phyloP scores from a whole-genome alignment of 2,113 vertebrate species.

The Bubo scandiacus region DNA sequence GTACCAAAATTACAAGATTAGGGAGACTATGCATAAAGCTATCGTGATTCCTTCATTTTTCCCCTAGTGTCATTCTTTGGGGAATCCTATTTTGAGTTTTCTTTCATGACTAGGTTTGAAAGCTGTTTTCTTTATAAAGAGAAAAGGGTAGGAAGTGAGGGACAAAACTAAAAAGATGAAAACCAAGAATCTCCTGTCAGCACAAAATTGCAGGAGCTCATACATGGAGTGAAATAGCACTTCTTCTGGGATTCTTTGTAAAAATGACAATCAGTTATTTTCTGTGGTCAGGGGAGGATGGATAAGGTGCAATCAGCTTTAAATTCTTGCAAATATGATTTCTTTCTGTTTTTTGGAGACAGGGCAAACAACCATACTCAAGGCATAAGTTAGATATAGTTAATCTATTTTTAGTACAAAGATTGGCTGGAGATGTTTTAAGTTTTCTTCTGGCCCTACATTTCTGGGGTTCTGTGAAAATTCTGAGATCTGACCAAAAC shows the following conservation, averaged over 20 bases:
- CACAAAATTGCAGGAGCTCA: not conserved
- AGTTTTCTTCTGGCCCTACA: not conserved
- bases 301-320: not conserved
- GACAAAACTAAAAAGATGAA: not conserved
- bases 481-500: not conserved
- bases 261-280: not conserved
- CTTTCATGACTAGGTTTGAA: not conserved
- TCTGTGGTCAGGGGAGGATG: not conserved
- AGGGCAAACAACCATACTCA: not conserved
- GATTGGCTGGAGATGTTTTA: not conserved
- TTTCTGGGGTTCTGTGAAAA: not conserved
- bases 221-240: not conserved
- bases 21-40: not conserved
- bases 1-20: not conserved
- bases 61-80: not conserved
- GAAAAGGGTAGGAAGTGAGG: not conserved
- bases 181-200: not conserved
- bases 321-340: not conserved
- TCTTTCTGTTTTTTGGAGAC: not conserved
- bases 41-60: not conserved
- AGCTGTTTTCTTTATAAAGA: not conserved
- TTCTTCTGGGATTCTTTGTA: not conserved
- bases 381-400: not conserved
- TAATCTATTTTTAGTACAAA: not conserved
- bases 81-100: not conserved